Percentiles rank a stretch among this genome's conserved stretches.
Conservation (phyloP, 2,113 vertebrate species). For the Hyperoodon ampullatus region DNA sequence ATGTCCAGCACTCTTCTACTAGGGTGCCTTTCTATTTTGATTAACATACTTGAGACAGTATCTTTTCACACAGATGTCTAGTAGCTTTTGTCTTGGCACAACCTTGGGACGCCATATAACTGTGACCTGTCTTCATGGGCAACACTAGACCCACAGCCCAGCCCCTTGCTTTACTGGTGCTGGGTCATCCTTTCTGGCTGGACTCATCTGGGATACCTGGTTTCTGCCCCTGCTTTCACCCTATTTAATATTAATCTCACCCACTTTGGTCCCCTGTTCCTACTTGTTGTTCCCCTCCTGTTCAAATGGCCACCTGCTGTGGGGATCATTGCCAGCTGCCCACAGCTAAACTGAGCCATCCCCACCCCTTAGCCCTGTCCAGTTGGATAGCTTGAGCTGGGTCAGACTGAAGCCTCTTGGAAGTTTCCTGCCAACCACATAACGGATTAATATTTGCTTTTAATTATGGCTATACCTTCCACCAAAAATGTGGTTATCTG, state of each 20-base stretch:
- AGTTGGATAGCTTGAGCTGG: neutral
- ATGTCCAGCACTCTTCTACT: neutral
- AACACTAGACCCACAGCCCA: neutral
- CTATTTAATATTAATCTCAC: neutral
- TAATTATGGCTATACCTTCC: neutral
- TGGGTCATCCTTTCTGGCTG: neutral
- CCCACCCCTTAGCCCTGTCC: neutral
- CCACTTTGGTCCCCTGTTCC: neutral
- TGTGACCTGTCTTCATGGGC: neutral
- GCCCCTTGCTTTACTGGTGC: neutral
- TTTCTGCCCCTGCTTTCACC: neutral
- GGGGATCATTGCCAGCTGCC: neutral
- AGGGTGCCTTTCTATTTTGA: slow-evolving; percentile 71
- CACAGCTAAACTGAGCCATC: neutral
- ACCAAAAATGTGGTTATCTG: neutral
- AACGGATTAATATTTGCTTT: neutral
- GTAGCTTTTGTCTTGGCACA: slow-evolving; percentile 45
- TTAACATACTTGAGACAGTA: neutral
- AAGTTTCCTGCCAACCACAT: neutral
- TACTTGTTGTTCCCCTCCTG: neutral
- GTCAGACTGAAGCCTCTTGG: neutral
- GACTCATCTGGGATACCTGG: neutral
- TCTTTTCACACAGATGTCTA: slow-evolving; percentile 26
- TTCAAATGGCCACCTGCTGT: neutral
- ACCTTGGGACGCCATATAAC: neutral